Conservation (phyloP, 2,113 vertebrate genomes). For the Petromus typicus region DNA sequence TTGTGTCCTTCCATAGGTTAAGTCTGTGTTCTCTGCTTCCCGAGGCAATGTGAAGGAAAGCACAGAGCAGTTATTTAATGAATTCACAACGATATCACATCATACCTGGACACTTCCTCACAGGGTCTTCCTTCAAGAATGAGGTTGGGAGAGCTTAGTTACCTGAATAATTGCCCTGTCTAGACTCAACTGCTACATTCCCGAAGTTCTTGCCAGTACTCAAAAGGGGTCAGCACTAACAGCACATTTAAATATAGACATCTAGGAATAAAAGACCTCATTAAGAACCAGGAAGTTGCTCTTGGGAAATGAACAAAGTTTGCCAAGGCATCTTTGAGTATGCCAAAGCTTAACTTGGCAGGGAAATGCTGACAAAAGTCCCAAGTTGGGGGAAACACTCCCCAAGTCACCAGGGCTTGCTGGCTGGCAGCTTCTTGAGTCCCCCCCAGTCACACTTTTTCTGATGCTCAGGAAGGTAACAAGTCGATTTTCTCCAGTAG, state of each 20-base stretch:
- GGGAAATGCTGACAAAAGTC: conserved; percentile 57
- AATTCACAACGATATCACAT: neutral
- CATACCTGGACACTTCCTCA: neutral
- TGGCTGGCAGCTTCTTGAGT: neutral
- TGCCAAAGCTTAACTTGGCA: conserved; percentile 80
- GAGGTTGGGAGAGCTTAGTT: conserved; percentile 45
- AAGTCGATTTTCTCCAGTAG: neutral
- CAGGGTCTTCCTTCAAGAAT: conserved; percentile 28
- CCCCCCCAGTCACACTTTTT: neutral
- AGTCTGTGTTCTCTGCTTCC: neutral
- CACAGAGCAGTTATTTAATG: neutral
- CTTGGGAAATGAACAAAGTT: conserved; percentile 79
- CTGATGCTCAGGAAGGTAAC: neutral
- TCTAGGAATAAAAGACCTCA: conserved; percentile 81
- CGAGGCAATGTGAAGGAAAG: neutral
- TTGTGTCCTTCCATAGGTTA: neutral
- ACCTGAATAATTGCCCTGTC: conserved; percentile 71
- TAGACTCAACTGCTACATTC: conserved; percentile 71
- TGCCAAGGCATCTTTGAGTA: conserved; percentile 74
- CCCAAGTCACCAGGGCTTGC: neutral
- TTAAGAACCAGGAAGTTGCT: conserved; percentile 84
- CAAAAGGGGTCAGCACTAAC: conserved; percentile 68
- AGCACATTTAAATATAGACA: conserved; percentile 81
- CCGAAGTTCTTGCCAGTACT: conserved; percentile 71
- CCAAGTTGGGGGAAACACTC: conserved; percentile 5